Evolutionary conservation across 2,113 vertebrate genomes (phyloP).

Genomic region (Lichenostomus cassidix): DNA sequence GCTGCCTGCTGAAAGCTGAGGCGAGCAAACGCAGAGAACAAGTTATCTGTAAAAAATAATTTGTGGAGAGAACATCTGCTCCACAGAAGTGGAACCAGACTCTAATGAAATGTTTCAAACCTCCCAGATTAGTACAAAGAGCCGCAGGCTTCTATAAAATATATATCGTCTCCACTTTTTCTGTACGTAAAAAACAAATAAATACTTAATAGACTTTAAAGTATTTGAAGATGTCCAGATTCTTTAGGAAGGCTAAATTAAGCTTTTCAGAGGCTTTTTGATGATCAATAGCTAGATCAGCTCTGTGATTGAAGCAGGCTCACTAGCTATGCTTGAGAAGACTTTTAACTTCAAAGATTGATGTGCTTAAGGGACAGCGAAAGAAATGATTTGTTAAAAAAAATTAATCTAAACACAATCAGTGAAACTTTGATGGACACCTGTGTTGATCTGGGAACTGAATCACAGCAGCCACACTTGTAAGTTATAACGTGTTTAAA

Average conservation of each 20-base stretch:
- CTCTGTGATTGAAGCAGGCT: not conserved
- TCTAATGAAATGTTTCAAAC: not conserved
- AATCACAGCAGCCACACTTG: not conserved
- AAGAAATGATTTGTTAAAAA: conserved; percentile 5
- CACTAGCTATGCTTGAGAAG: not conserved
- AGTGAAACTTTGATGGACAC: conserved; percentile 20
- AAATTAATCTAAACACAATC: not conserved
- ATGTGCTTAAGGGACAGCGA: not conserved
- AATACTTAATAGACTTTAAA: not conserved
- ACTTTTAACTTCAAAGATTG: conserved; percentile 54
- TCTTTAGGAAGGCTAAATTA: conserved; percentile 9
- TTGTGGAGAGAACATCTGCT: not conserved
- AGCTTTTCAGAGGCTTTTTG: conserved; percentile 37
- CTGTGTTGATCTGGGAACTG: not conserved
- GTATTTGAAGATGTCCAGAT: not conserved
- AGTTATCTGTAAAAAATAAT: not conserved
- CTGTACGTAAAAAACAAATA: not conserved
- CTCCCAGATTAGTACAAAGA: not conserved
- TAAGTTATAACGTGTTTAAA: not conserved
- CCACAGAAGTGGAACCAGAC: not conserved
- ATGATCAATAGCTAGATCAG: conserved; percentile 25
- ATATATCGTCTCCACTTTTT: not conserved
- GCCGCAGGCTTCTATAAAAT: not conserved
- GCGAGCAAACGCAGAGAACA: not conserved
- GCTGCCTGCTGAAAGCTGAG: not conserved